These are phyloP conservation scores for Setophaga kirtlandii DNA, from an alignment of 2,113 vertebrate genomes.

Conservation along the genomic window DNA sequence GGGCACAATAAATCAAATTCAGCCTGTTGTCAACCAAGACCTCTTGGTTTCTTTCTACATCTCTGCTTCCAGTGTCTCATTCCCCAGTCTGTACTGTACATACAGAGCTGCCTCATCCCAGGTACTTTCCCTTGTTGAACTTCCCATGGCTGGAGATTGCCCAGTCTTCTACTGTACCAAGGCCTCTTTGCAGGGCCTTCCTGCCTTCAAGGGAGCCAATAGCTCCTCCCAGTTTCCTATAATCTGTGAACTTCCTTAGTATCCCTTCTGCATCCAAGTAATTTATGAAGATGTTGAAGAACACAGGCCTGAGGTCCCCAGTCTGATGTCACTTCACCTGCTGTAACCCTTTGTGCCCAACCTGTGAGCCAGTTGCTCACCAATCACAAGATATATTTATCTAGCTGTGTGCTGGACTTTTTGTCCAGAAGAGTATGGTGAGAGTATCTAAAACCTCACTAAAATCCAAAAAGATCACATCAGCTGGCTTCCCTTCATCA, in stretches of 20 bases:
- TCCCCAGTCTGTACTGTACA: background rate
- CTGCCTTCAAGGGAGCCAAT: background rate
- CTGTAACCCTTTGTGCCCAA: accelerated
- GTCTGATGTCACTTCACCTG: background rate
- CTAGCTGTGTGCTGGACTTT: background rate
- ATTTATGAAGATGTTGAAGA: background rate
- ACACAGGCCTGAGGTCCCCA: background rate
- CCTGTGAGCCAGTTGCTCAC: background rate
- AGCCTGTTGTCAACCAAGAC: background rate
- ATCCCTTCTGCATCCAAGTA: background rate
- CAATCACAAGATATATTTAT: background rate
- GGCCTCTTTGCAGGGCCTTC: background rate
- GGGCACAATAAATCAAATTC: background rate
- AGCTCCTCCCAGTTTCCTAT: background rate
- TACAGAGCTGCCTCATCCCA: background rate
- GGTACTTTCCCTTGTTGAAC: background rate
- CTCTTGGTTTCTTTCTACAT: background rate
- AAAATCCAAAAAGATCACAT: background rate
- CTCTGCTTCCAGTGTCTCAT: background rate
- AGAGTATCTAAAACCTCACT: background rate
- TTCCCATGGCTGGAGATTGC: background rate
- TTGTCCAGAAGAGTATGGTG: background rate
- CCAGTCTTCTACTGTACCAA: background rate
- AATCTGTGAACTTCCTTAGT: background rate
- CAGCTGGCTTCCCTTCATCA: background rate